Base-by-base conservation (phyloP, 1,140 invertebrate species). In the Cotesia vestalis region DNA sequence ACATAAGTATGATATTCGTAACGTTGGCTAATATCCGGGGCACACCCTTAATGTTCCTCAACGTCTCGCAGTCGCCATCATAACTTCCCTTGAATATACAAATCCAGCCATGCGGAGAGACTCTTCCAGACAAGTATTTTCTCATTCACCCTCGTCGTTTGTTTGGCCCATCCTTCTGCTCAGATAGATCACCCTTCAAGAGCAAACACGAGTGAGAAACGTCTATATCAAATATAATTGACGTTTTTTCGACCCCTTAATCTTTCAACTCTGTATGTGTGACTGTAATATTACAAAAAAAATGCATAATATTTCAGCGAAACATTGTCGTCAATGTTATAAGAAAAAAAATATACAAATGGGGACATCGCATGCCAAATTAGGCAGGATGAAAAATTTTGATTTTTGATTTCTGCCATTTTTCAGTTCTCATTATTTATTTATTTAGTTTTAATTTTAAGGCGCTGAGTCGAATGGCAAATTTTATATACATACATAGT, bases 181-280 rank as follows among this genome's bases (percentile, higher is more conserved):
- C 40, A 46, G 4, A 14, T 70, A 79, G 76, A 74, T 66, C 67
- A 70, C 71, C 62, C 62, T 38, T 38, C 6, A 46, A 46, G 17
- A 66, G 63, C 63, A 71, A 75, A 70, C 38, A 75, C 52, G 55
- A 66, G 51, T 72, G 34, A 46, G 34, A 40, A 76, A 82, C 76
- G 78, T 81, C 77, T 78, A 78, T 80, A 81, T 83, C 77, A 75
- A 63, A 69, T 67, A 76, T 83, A 85, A 83, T 85, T 84, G 81
- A 78, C 69, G 74, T 76, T 76, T 67, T 46, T 68, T 72, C 75
- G 77, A 73, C 77, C 78, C 78, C 76, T 63, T 59, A 71, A 57
- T 66, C 68, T 76, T 74, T 76, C 72, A 73, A 78, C 77, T 80
- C 83, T 35, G 77, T 82, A 84, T 80, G 82, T 35, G 76, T 82